Evolutionary conservation across 2,888 invertebrate genomes (phyloP), one percentile per base, ranked within the genome.

Genomic region (Lobophora halterata): DNA sequence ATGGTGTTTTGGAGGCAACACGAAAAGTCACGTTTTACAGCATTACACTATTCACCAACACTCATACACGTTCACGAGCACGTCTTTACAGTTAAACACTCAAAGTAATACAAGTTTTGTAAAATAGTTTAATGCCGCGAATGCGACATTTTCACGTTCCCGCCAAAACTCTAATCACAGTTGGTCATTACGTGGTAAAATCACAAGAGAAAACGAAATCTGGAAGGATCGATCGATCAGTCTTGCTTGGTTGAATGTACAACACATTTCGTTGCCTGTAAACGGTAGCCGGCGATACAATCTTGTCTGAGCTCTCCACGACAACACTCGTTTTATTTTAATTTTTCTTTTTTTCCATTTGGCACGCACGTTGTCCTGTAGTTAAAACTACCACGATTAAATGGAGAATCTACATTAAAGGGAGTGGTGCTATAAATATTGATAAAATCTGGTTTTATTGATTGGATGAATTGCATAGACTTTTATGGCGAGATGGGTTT

Each of bases 251-350:
- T 42, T 47, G 48, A 49, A 57, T 57, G 44, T 41, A 36, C n/a
- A n/a, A n/a, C 21, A 50, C 40, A 50, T 36, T 38, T 42, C 46
- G 49, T 33, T 48, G 49, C 47, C 51, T 67, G 69, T 70, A 66
- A 68, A 75, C 76, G 65, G 76, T 74, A 76, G 76, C 64, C 52
- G 41, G 34, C 32, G 48, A 33, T 34, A 69, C 52, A 52, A 72
- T 74, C 43, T 53, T 56, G 66, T 65, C 55, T 50, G 50, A 38
- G 50, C 16, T 37, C n/a, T n/a, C n/a, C n/a, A n/a, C 53, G 61
- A 57, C 60, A 72, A 68, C 71, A 51, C n/a, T n/a, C n/a, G n/a
- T 48, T 19, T 47, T 50, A 26, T 31, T 46, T 46, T n/a, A n/a
- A n/a, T n/a, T 43, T 43, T 23, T 11, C 13, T 51, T 42, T 46